Conservation (phyloP, 2,888 invertebrate genomes). For the Ditylenchus weischeri region DNA sequence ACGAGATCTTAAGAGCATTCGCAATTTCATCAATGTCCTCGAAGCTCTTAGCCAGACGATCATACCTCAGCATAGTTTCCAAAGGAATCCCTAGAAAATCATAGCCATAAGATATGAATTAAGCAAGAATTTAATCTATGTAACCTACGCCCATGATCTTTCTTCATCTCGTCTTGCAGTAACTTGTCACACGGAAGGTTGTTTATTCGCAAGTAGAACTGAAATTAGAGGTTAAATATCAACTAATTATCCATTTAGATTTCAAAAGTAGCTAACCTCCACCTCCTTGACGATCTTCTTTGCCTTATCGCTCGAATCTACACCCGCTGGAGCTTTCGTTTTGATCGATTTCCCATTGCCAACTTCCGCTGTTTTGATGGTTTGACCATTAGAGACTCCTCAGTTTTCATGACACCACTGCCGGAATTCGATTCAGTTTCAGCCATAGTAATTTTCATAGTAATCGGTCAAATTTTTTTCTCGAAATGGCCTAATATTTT, state of each 20-base stretch:
- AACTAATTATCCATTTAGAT: neutral
- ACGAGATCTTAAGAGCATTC: constrained; percentile 69
- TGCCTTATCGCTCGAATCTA: constrained; percentile 10
- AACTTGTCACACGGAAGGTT: constrained; percentile 90
- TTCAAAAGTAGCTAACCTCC: constrained; percentile 20
- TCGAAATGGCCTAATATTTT: too few relatives aligned
- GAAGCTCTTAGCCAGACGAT: constrained; percentile 71
- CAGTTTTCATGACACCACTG: too few relatives aligned
- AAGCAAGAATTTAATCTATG: neutral
- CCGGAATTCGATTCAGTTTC: too few relatives aligned
- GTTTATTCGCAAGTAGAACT: constrained; percentile 81
- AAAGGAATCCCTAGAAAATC: constrained; percentile 72
- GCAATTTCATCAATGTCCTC: constrained; percentile 72
- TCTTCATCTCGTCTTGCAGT: constrained; percentile 77
- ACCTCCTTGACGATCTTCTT: constrained; percentile 20
- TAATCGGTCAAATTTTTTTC: too few relatives aligned
- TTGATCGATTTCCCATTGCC: too few relatives aligned
- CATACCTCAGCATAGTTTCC: constrained; percentile 79
- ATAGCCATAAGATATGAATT: constrained; percentile 7
- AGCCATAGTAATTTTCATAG: too few relatives aligned
- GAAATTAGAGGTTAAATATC: constrained; percentile 61
- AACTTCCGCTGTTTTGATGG: too few relatives aligned
- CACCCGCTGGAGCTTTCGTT: neutral
- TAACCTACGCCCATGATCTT: constrained; percentile 72
- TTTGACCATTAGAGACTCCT: too few relatives aligned